Conservation (phyloP, 2,113 vertebrate species). For the Pseudolaguvia tuberculata region DNA sequence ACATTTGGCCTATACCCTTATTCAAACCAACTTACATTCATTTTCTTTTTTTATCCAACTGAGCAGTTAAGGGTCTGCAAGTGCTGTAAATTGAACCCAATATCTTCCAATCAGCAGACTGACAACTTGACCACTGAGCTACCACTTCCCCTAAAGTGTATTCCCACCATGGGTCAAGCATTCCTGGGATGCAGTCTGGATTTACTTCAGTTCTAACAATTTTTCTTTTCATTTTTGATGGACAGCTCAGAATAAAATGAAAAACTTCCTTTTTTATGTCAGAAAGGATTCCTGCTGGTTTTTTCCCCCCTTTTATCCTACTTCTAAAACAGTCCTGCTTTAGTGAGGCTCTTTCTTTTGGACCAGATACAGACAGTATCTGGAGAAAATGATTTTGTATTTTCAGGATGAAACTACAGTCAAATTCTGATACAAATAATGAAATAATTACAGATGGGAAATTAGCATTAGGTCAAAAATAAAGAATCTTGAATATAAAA, state of each 20-base stretch:
- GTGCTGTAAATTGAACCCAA: too few species aligned
- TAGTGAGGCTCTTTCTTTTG: conserved; percentile 54
- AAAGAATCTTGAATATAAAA: too few species aligned
- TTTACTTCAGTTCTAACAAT: background rate
- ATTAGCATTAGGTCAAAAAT: too few species aligned
- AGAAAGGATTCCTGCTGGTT: conserved; percentile 31
- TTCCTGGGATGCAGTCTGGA: background rate
- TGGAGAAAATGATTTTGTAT: background rate
- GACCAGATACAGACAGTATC: conserved; percentile 54
- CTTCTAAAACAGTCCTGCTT: conserved; percentile 54
- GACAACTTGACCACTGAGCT: too few species aligned
- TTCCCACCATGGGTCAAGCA: background rate
- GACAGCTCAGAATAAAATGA: background rate
- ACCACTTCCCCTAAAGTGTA: background rate
- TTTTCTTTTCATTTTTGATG: conserved; percentile 19
- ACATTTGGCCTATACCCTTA: too few species aligned
- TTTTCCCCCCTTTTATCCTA: background rate
- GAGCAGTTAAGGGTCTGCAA: too few species aligned
- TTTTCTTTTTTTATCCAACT: too few species aligned
- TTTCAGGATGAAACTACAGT: too few species aligned
- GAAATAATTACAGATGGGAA: too few species aligned
- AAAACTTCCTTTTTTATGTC: conserved; percentile 21
- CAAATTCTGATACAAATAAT: too few species aligned
- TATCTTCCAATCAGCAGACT: too few species aligned
- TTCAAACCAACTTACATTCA: too few species aligned